Percentiles rank a stretch among this genome's conserved stretches.
Conservation (phyloP, 2,888 invertebrate genomes). For the Apotomis capreana region DNA sequence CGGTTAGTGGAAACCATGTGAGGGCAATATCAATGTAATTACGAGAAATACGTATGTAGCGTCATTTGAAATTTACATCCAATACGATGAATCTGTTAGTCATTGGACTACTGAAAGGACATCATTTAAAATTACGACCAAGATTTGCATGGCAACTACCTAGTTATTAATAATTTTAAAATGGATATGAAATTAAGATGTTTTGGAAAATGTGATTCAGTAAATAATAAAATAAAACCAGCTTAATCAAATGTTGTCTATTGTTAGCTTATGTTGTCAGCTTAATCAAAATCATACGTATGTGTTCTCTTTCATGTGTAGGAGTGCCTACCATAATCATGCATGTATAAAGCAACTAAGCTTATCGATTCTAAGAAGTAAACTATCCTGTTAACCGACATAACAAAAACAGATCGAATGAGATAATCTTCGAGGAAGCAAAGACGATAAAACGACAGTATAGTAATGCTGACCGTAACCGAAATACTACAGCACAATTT, state of each 20-base stretch:
- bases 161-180: no score
- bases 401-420: conserved; percentile 5
- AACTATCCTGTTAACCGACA: conserved; percentile 1
- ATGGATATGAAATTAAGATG: no score
- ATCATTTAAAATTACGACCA: no score
- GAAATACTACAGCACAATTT: no score
- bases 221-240: no score
- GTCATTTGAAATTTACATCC: conserved; percentile 10
- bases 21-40: conserved; percentile 17
- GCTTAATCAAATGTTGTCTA: no score
- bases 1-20: conserved; percentile 13
- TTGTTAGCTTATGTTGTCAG: no score
- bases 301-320: not conserved
- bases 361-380: conserved; percentile 23
- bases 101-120: not conserved
- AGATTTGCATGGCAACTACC: no score
- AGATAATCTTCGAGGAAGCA: conserved; percentile 20
- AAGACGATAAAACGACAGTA: not conserved
- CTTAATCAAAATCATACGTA: not conserved
- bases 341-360: conserved; percentile 1
- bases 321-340: not conserved
- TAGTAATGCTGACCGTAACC: no score
- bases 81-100: not conserved
- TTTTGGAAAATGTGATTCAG: no score
- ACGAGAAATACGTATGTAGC: conserved; percentile 6